Conservation (phyloP, 2,888 invertebrate genomes). For the Formica aserva region DNA sequence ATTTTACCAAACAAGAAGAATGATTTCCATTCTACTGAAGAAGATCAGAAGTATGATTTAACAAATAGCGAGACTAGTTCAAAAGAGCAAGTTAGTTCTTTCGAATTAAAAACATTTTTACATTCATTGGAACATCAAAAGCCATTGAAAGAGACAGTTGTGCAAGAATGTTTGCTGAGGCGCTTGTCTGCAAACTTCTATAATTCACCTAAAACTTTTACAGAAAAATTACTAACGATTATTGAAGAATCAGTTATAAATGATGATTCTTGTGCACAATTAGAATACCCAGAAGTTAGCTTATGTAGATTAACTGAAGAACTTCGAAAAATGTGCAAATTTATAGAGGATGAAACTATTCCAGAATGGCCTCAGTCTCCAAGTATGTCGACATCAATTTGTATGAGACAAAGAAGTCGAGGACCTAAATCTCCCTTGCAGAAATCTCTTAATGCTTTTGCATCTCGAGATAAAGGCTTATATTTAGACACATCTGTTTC, state of each 20-base stretch:
- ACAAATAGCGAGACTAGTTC: background rate
- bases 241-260: conserved; percentile 79
- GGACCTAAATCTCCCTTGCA: background rate
- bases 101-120: conserved; percentile 59
- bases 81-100: background rate
- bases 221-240: conserved; percentile 79
- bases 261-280: conserved; percentile 59
- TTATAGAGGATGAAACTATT: conserved; percentile 82
- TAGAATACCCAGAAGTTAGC: conserved; percentile 65
- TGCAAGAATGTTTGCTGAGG: conserved; percentile 63
- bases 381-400: background rate
- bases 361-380: conserved; percentile 78
- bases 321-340: conserved; percentile 80
- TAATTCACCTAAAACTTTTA: conserved; percentile 77
- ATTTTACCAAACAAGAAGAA: background rate
- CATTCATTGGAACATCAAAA: conserved; percentile 58
- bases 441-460: background rate
- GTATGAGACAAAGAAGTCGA: background rate
- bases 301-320: conserved; percentile 79
- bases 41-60: background rate
- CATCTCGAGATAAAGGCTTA: background rate
- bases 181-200: conserved; percentile 77
- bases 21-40: background rate
- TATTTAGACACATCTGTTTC: conserved; percentile 8
- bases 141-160: conserved; percentile 43